phyloP scores from a whole-genome alignment of 2,797 vertebrate genomes.

The Pangasius djambal region DNA sequence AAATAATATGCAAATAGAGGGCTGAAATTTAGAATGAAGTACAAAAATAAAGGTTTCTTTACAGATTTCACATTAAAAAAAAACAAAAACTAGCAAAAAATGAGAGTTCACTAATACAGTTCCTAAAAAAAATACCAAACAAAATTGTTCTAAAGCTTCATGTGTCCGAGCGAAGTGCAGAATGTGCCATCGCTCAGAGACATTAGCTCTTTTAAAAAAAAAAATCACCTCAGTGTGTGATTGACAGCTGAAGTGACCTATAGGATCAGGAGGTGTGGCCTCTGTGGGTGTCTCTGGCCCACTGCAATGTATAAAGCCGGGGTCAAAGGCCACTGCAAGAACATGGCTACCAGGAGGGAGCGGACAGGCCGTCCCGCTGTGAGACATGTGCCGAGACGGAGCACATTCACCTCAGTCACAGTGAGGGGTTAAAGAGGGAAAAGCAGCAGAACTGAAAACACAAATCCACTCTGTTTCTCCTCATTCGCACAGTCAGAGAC shows the following conservation, averaged over 20 bases:
- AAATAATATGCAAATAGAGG: neutral
- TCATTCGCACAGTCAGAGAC: neutral
- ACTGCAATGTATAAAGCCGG: neutral
- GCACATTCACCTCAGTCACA: neutral
- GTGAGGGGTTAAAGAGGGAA: conserved; percentile 11
- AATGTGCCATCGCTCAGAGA: neutral
- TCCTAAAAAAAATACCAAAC: neutral
- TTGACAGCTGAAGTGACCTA: neutral
- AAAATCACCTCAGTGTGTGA: neutral
- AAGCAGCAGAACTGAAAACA: conserved; percentile 37
- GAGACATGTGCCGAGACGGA: conserved; percentile 28
- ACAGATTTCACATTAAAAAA: neutral
- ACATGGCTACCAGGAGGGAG: conserved; percentile 53
- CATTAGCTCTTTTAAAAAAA: neutral
- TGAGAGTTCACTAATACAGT: neutral
- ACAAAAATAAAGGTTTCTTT: neutral
- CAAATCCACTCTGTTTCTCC: neutral
- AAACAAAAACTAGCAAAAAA: neutral
- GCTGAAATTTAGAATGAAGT: neutral
- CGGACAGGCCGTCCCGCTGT: conserved; percentile 22
- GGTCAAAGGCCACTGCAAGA: conserved; percentile 20
- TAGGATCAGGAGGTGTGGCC: conserved; percentile 27
- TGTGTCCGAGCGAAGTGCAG: neutral
- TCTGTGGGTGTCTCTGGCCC: neutral
- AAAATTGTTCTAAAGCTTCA: neutral